Evolutionary conservation across 2,888 invertebrate species (phyloP).

Genomic region (Caenorhabditis imperialis): DNA sequence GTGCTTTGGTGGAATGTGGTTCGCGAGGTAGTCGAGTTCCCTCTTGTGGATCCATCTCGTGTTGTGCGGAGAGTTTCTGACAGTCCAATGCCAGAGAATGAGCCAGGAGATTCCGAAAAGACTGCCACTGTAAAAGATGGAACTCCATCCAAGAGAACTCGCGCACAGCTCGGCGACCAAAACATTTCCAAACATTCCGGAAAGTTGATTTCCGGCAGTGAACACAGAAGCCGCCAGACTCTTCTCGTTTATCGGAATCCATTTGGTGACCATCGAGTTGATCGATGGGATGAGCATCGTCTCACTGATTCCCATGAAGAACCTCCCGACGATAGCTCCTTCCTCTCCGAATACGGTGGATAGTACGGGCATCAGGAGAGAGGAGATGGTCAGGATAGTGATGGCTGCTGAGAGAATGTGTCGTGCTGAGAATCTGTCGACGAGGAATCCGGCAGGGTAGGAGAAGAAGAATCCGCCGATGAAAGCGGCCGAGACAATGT

Average conservation of each 20-base stretch:
- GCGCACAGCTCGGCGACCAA: conserved; percentile 67
- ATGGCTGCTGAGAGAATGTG: conserved; percentile 50
- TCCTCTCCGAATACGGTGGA: conserved; percentile 49
- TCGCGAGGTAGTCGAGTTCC: conserved; percentile 61
- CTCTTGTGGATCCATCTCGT: conserved; percentile 64
- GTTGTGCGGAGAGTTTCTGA: conserved; percentile 65
- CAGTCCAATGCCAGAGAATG: conserved; percentile 62
- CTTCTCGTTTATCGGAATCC: conserved; percentile 70
- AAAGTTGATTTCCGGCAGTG: conserved; percentile 69
- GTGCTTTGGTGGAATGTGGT: conserved; percentile 43
- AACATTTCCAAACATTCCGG: conserved; percentile 67
- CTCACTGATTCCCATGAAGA: conserved; percentile 69
- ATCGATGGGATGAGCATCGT: conserved; percentile 67
- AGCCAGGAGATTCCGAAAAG: conserved; percentile 65
- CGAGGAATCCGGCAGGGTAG: conserved; percentile 43
- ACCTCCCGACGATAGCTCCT: conserved; percentile 59
- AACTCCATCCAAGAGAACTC: conserved; percentile 61
- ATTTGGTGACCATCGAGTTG: conserved; percentile 67
- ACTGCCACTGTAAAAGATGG: conserved; percentile 67
- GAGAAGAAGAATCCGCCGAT: conserved; percentile 58
- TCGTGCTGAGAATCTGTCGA: conserved; percentile 52
- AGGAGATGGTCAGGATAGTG: conserved; percentile 28
- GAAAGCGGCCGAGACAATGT: conserved; percentile 49
- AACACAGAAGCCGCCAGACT: conserved; percentile 67
- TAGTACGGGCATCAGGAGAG: conserved; percentile 55